Conservation (phyloP, 2,797 vertebrate genomes). For the Thaleichthys pacificus region DNA sequence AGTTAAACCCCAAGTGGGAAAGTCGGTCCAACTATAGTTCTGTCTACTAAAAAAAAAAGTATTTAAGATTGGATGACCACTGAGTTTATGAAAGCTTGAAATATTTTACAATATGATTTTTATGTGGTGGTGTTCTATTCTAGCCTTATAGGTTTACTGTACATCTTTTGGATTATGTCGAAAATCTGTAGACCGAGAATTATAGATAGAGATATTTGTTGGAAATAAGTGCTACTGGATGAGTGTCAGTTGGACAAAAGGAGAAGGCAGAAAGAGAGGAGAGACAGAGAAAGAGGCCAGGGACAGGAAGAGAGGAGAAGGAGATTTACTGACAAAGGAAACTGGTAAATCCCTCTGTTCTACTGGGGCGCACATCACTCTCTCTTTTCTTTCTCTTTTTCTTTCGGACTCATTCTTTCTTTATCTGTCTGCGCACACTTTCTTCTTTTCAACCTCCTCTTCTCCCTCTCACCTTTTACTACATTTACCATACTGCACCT, state of each 20-base stretch:
- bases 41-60: not conserved
- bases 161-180: too few relatives aligned
- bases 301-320: constrained; percentile 36
- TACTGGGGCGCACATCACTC: not conserved
- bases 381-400: constrained; percentile 18
- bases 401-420: constrained; percentile 12
- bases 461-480: constrained; percentile 6
- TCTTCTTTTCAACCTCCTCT: not conserved
- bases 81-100: not conserved
- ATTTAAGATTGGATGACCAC: not conserved
- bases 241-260: not conserved
- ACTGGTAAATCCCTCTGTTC: constrained; percentile 39
- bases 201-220: not conserved
- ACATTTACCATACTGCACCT: not conserved
- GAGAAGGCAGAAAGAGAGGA: not conserved
- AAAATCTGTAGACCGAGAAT: not conserved
- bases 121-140: too few relatives aligned
- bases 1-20: constrained; percentile 20
- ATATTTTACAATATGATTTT: too few relatives aligned
- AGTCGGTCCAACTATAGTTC: not conserved
- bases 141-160: too few relatives aligned
- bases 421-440: constrained; percentile 5
- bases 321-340: constrained; percentile 47
- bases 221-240: constrained; percentile 6
- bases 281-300: constrained; percentile 32